Conservation (phyloP, 2,797 vertebrate species). For the Gallinago stenura region DNA sequence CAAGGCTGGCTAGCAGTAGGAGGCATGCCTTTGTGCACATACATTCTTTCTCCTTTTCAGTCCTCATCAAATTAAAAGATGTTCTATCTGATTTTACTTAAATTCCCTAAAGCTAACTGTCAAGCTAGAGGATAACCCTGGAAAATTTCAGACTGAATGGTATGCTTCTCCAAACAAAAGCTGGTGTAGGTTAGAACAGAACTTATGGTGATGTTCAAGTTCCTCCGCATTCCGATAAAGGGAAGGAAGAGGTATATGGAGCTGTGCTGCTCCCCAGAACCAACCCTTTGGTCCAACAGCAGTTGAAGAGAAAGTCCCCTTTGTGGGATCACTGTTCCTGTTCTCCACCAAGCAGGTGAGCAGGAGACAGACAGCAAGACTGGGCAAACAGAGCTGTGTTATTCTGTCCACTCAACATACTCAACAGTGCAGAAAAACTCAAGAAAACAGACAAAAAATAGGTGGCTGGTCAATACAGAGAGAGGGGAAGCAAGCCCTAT, state of each 20-base stretch:
- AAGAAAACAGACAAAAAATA: neutral
- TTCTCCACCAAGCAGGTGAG: neutral
- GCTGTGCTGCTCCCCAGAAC: neutral
- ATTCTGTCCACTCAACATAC: neutral
- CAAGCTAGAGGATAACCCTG: neutral
- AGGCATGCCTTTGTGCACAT: neutral
- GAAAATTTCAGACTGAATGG: neutral
- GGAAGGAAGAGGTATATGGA: neutral
- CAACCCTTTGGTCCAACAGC: neutral
- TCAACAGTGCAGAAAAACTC: neutral
- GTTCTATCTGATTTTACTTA: neutral
- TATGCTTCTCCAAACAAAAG: neutral
- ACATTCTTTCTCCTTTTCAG: neutral
- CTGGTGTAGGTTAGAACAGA: neutral
- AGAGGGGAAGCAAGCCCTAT: neutral
- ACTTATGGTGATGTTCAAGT: neutral
- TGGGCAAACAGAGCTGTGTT: neutral
- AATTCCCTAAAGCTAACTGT: neutral
- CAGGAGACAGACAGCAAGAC: neutral
- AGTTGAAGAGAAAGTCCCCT: neutral
- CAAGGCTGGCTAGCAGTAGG: neutral
- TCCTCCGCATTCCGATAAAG: neutral
- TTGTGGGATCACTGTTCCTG: neutral
- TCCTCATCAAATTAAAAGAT: neutral
- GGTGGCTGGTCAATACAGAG: neutral